These are phyloP conservation scores for Aspidiotus rigidus DNA, from an alignment of 2,888 invertebrate species.

Conservation along the genomic window DNA sequence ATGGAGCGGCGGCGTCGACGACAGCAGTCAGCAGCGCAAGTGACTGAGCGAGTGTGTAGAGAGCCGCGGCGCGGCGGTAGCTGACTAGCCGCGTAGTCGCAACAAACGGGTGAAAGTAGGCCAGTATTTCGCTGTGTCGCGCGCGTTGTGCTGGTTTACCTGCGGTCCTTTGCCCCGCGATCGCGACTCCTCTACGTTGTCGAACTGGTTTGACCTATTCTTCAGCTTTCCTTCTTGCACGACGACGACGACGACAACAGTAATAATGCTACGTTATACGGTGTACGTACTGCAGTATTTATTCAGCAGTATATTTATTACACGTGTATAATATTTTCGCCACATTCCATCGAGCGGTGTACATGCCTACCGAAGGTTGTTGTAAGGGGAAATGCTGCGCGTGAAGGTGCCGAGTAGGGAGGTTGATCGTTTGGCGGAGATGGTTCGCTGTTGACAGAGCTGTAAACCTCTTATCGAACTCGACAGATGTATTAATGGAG, in stretches of 20 bases:
- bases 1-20: too few relatives aligned
- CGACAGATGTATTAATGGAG: too few relatives aligned
- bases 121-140: conserved; percentile 28
- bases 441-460: too few relatives aligned
- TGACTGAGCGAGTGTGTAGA: too few relatives aligned
- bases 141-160: conserved; percentile 12
- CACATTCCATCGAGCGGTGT: conserved; percentile 3
- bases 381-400: too few relatives aligned
- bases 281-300: not conserved
- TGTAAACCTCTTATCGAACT: too few relatives aligned
- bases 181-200: not conserved
- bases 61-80: too few relatives aligned
- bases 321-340: conserved; percentile 8
- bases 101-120: conserved; percentile 22
- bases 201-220: conserved; percentile 25
- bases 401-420: too few relatives aligned
- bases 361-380: too few relatives aligned
- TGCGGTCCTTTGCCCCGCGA: not conserved
- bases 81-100: not conserved
- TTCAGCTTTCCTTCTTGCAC: not conserved
- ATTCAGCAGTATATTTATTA: not conserved
- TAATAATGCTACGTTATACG: too few relatives aligned
- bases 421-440: too few relatives aligned
- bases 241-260: not conserved
- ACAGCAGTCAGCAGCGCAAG: too few relatives aligned